Conservation (phyloP, 2,888 invertebrate species). For the Chironomus riparius region DNA sequence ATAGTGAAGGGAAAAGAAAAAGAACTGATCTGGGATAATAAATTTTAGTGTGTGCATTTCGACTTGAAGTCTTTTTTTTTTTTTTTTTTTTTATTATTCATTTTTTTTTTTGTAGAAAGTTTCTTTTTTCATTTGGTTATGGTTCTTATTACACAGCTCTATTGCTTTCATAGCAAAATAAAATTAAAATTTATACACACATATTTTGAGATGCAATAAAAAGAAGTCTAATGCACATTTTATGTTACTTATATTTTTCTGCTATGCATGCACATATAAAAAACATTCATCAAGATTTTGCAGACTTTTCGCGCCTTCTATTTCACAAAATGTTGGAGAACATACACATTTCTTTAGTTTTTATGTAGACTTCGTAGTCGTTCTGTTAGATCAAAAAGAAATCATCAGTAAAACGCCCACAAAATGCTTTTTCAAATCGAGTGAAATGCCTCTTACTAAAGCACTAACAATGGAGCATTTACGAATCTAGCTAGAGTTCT, state of each 20-base stretch:
- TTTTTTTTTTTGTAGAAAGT: slow-evolving; percentile 18
- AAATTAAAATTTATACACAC: not conserved
- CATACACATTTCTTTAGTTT: not conserved
- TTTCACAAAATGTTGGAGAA: not conserved
- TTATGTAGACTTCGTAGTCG: not conserved
- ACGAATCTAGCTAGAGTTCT: not conserved
- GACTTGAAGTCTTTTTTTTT: not conserved
- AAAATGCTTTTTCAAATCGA: not conserved
- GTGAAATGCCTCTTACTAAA: not conserved
- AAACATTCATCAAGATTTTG: slow-evolving; percentile 16
- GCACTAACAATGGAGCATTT: slow-evolving; percentile 1
- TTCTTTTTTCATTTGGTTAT: not conserved
- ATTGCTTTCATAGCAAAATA: not conserved
- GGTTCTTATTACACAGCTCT: not conserved
- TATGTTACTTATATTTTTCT: slow-evolving; percentile 2
- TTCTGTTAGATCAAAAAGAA: slow-evolving; percentile 16
- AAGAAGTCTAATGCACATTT: slow-evolving; percentile 25
- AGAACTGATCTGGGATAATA: slow-evolving; percentile 27
- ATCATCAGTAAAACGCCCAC: slow-evolving; percentile 21
- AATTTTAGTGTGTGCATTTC: slow-evolving; percentile 17
- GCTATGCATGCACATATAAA: not conserved
- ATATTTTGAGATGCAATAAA: not conserved
- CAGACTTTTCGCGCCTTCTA: not conserved
- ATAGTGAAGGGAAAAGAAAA: slow-evolving; percentile 6
- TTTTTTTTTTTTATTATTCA: not conserved